Evolutionary conservation across 2,888 invertebrate genomes (phyloP).

Genomic region (Cataglyphis rosenhaueri): DNA sequence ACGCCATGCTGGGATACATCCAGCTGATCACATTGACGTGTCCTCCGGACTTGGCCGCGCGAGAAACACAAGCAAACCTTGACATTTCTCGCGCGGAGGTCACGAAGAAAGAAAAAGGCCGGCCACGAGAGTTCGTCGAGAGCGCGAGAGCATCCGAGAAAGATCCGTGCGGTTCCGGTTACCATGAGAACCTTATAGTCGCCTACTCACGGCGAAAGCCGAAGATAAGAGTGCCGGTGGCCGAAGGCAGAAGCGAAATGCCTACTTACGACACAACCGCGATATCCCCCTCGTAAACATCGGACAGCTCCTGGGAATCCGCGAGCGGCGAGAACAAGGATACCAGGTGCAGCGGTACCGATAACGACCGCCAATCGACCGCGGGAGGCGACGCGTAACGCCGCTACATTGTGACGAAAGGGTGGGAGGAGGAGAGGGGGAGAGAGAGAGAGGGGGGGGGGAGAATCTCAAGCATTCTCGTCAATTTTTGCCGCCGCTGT

Average conservation of each 20-base stretch:
- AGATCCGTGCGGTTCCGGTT: slow-evolving; percentile 66
- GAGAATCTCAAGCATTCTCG: slow-evolving; percentile 64
- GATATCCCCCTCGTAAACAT: slow-evolving; percentile 76
- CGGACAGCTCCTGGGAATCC: slow-evolving; percentile 74
- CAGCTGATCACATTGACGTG: slow-evolving; percentile 64
- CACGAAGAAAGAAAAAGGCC: slow-evolving; percentile 20
- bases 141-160: slow-evolving; percentile 57
- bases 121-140: slow-evolving; percentile 38
- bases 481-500: slow-evolving; percentile 51
- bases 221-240: neutral
- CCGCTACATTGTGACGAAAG: slow-evolving; percentile 11
- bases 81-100: slow-evolving; percentile 62
- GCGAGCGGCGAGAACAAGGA: slow-evolving; percentile 72
- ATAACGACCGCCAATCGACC: slow-evolving; percentile 66
- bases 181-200: slow-evolving; percentile 60
- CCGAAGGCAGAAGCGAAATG: slow-evolving; percentile 57
- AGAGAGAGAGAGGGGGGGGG: slow-evolving; percentile 33
- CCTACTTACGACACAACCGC: slow-evolving; percentile 74
- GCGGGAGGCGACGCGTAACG: slow-evolving; percentile 55
- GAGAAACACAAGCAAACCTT: slow-evolving; percentile 59
- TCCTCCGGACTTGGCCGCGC: neutral
- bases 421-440: too few relatives aligned
- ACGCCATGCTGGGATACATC: slow-evolving; percentile 29
- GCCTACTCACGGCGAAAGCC: slow-evolving; percentile 53
- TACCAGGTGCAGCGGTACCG: slow-evolving; percentile 73